Base-by-base conservation (phyloP, 2,888 invertebrate genomes). In the Cantharis rufa region DNA sequence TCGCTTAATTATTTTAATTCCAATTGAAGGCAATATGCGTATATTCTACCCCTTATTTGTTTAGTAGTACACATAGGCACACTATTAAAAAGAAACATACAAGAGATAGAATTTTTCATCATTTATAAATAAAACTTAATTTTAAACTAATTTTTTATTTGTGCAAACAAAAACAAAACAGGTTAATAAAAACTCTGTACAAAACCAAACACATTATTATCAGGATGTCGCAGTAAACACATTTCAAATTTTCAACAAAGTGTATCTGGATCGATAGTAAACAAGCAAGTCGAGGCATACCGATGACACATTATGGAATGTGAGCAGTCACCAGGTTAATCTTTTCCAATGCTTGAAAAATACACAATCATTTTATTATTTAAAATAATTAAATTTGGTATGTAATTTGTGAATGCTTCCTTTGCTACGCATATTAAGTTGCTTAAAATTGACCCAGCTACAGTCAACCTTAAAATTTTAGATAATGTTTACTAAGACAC, bases 1-100 rank as follows among this genome's bases (percentile, higher is more conserved):
- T 13, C 10, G 13, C n/a, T 21, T 10, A 28, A 28, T 21, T 21
- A 66, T 21, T 74, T 75, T 48, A 71, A 63, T 61, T 70, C 62
- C 48, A 48, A 72, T 76, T 78, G 79, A 81, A 78, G 80, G 82
- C 83, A 83, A 79, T 81, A 80, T 80, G 75, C 79, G 83, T 85
- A 79, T 82, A 81, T 82, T 80, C 85, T 85, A 83, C 84, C 84
- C 84, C 84, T 84, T 81, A 82, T 82, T 81, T 83, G 83, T 85
- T 84, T 85, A 84, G 82, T 84, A 83, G 63, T 75, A 77, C 75
- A 79, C 76, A 76, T 74, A 77, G 75, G 75, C 79, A 79, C 79
- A 79, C 79, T 77, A 77, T 77, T 79, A 77, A 72, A 70, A 73
- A 66, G 75, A 70, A 74, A 78, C 74, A 69, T 76, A 78, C 75